Conservation (phyloP, 2,888 invertebrate genomes). For the Podotricha telesiphe region DNA sequence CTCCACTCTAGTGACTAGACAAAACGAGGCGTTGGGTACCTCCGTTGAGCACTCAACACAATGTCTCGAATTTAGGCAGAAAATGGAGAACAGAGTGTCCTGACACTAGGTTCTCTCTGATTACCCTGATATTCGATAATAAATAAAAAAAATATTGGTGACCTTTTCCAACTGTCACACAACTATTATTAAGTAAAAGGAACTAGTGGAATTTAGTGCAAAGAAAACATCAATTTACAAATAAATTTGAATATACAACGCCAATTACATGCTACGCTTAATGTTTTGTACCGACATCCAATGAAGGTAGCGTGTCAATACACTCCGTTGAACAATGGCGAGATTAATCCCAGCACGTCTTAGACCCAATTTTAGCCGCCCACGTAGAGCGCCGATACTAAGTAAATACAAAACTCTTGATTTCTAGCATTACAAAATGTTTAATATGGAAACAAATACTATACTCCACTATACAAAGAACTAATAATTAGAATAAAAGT, state of each 20-base stretch:
- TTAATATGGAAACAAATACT: neutral
- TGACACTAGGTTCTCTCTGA: too few species aligned
- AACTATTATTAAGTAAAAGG: neutral
- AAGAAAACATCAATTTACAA: slow-evolving; percentile 2
- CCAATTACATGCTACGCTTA: slow-evolving; percentile 10
- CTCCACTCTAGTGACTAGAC: too few species aligned
- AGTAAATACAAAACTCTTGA: slow-evolving; percentile 31
- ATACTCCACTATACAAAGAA: neutral
- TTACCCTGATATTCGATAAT: too few species aligned
- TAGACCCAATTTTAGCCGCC: slow-evolving; percentile 38
- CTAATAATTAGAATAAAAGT: neutral
- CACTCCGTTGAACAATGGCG: slow-evolving; percentile 39
- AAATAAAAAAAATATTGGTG: too few species aligned
- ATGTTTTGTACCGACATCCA: slow-evolving; percentile 17
- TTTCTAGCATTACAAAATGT: slow-evolving; percentile 25
- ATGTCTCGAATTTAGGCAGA: too few species aligned
- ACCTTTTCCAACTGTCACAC: neutral
- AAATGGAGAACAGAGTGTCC: too few species aligned
- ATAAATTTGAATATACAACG: neutral
- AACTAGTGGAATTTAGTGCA: neutral
- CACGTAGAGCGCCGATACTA: slow-evolving; percentile 28
- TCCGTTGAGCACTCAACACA: too few species aligned
- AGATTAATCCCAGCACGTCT: slow-evolving; percentile 37
- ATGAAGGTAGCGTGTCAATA: slow-evolving; percentile 35
- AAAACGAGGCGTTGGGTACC: too few species aligned